Evolutionary conservation across 2,797 vertebrate genomes (phyloP).

Genomic region (Sebastes elongatus): DNA sequence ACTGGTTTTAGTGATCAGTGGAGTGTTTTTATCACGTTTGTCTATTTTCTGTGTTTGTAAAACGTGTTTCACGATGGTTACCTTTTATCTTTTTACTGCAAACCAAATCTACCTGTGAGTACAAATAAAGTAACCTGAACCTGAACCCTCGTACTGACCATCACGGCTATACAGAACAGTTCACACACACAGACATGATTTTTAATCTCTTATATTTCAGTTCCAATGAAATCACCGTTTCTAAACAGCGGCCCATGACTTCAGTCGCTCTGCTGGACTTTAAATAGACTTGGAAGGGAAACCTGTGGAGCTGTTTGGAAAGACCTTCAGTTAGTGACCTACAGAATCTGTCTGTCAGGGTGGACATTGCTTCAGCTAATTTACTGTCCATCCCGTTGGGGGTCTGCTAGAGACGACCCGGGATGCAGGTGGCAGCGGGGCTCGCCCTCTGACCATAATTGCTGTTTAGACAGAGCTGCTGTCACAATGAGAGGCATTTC

Average conservation of each 20-base stretch:
- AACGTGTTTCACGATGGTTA: too few species aligned
- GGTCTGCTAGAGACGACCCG: slow-evolving; percentile 47
- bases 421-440: slow-evolving; percentile 42
- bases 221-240: slow-evolving; percentile 42
- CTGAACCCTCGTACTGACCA: too few species aligned
- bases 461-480: slow-evolving; percentile 62
- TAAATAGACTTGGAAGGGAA: slow-evolving; percentile 67
- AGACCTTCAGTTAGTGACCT: slow-evolving; percentile 70
- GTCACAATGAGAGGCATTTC: slow-evolving; percentile 72
- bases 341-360: slow-evolving; percentile 64
- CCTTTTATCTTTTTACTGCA: too few species aligned
- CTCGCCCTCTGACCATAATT: slow-evolving; percentile 47
- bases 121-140: too few species aligned
- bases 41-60: too few species aligned
- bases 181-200: background rate
- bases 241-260: slow-evolving; percentile 35
- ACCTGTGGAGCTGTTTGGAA: slow-evolving; percentile 51
- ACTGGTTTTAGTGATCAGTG: too few species aligned
- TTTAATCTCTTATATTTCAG: slow-evolving; percentile 5
- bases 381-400: slow-evolving; percentile 44
- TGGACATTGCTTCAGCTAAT: slow-evolving; percentile 59
- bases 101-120: too few species aligned
- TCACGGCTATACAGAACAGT: background rate
- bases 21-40: too few species aligned
- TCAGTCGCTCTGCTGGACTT: slow-evolving; percentile 48